Evolutionary conservation across 2,888 invertebrate genomes (phyloP), one percentile per base, ranked within the genome.

Genomic region (Macrosiphum euphorbiae): DNA sequence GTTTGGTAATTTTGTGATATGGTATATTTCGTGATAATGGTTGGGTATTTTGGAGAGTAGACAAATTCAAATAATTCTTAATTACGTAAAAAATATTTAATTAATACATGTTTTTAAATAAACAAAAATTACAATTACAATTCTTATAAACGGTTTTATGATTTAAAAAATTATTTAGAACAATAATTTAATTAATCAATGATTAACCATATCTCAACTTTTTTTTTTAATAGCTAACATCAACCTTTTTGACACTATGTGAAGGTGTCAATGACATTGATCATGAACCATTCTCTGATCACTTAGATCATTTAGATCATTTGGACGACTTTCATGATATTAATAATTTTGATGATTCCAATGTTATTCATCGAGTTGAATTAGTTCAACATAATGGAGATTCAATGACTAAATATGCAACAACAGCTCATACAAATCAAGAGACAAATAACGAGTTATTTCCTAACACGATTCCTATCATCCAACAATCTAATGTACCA

Each of bases 141-240:
- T 20, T 78, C 7, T 35, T 35, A 67, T n/a, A 41, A 20, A 78
- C 0, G 35, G 0, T 35, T 35, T 78, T 35, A 35, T 16, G 78
- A 78, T 78, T 78, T 78, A 67, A 78, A 78, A 35, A 86, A 86
- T 7, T 50, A 86, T 86, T 47, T 86, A 86, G 7, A 28, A 44
- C 13, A 44, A 5, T 44, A 44, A 26, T 28, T 11, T 44, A 44
- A 8, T 85, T 50, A 47, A 47, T 78, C 67, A 78, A 78, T 35
- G 2, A 78, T 78, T 78, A 78, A 78, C 86, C n/a, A 50, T 47
- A 50, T 16, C 1, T 86, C 5, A 86, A 44, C 13, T 55, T 52
- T 24, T 86, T 91, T 91, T 92, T 26, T 86, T 61, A 35, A 61
- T 61, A 92, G 92, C 87, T 87, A 20, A 50, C 35, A 61, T 35